phyloP scores from a whole-genome alignment of 2,888 invertebrate species.

The Priocnemis perturbator region DNA sequence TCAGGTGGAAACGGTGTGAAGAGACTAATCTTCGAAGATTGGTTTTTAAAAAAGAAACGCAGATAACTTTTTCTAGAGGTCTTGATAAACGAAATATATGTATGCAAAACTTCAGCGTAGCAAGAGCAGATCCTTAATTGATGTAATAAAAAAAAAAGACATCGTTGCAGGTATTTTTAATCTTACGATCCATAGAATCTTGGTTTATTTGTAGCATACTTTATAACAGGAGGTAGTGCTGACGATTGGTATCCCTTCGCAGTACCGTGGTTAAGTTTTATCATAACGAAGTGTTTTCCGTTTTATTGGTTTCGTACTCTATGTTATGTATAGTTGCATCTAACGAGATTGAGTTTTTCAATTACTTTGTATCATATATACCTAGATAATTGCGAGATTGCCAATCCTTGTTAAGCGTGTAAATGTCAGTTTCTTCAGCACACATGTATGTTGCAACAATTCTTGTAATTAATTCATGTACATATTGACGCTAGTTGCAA shows the following conservation, averaged over 20 bases:
- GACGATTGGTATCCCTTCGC: neutral
- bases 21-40: slow-evolving; percentile 32
- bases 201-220: slow-evolving; percentile 17
- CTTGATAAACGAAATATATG: slow-evolving; percentile 19
- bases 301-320: no score
- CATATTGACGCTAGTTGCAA: slow-evolving; percentile 27
- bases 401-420: slow-evolving; percentile 27
- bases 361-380: no score
- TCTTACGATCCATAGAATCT: slow-evolving; percentile 20
- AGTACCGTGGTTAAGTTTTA: no score
- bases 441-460: slow-evolving; percentile 27
- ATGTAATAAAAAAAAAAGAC: slow-evolving; percentile 12
- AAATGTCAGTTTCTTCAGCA: slow-evolving; percentile 16
- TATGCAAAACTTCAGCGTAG: slow-evolving; percentile 22
- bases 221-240: slow-evolving; percentile 5
- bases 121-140: slow-evolving; percentile 15
- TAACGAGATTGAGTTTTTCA: no score
- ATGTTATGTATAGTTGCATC: no score
- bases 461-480: slow-evolving; percentile 41
- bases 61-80: slow-evolving; percentile 13
- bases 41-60: neutral
- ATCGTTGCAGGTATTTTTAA: slow-evolving; percentile 23
- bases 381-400: neutral
- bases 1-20: slow-evolving; percentile 81
- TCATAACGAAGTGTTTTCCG: no score